Evolutionary conservation across 2,113 vertebrate species (phyloP), one percentile per base, ranked within the genome.

Genomic region (Rhinopithecus roxellana): DNA sequence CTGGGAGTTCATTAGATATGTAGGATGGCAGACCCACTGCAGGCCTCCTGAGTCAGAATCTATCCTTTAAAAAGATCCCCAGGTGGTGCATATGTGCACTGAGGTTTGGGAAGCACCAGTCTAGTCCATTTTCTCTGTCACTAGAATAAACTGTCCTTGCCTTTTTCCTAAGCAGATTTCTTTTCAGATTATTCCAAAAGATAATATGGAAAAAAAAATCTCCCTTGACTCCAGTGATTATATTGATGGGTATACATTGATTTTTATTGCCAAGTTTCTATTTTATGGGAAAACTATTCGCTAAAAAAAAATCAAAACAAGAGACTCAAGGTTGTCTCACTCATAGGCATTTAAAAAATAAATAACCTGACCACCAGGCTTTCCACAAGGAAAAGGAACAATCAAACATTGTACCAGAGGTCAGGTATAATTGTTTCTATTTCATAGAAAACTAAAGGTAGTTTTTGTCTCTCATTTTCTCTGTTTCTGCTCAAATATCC

Each of bases 211-310:
- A 40, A 74, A 88, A 85, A 57, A 90, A 70, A 23, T 64, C 14
- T 94, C 4, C 6, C 30, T 81, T 74, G 20, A 84, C 17, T 75
- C 7, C 45, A 88, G 22, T 74, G 7, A 78, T 92, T 59, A 45
- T 8, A 91, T 40, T 52, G 13, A 61, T 11, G n/a, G 4, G 1
- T 87, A 64, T 69, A 35, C 4, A 43, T 70, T 64, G 48, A 52
- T 50, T 88, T 89, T 96, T 77, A 48, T 57, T 84, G n/a, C 45
- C 23, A 91, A 45, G 1, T 81, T 95, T 94, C n/a, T 88, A 50
- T 97, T 89, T 82, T 87, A 92, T 38, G 22, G 14, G 38, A 20
- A 97, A 57, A 6, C 64, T 84, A 78, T 95, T 94, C 55, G 93
- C 55, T 3, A 78, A 40, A 93, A 40, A 40, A 92, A 27, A 94